A percentile compares a stretch with the other conserved stretches of the same genome.
These are phyloP conservation scores for Oncopeltus fasciatus DNA, from an alignment of 1,140 invertebrate species.

Conservation along the genomic window DNA sequence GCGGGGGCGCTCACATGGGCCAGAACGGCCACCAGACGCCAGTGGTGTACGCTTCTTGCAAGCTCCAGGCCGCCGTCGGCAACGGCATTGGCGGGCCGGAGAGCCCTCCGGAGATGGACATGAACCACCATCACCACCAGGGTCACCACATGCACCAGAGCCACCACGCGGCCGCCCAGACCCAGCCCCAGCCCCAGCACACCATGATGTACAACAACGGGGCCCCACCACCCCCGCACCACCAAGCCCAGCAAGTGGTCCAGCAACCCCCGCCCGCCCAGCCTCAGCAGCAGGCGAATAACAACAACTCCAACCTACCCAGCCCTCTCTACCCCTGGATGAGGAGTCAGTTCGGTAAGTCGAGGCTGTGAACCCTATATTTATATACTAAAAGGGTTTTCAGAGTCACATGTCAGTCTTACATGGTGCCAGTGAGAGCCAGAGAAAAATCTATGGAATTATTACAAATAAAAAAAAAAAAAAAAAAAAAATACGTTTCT, in stretches of 20 bases:
- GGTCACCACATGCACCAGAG: conserved; percentile 33
- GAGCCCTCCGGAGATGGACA: conserved; percentile 56
- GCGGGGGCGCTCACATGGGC: too few relatives aligned
- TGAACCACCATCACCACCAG: conserved; percentile 38
- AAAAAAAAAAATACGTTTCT: too few relatives aligned
- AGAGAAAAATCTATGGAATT: too few relatives aligned
- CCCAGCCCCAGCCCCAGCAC: conserved; percentile 33
- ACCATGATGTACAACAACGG: conserved; percentile 43
- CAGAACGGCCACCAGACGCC: conserved; percentile 60
- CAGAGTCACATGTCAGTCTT: too few relatives aligned
- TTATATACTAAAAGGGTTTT: too few relatives aligned
- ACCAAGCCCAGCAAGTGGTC: conserved; percentile 37
- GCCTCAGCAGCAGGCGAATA: conserved; percentile 41
- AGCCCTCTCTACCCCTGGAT: conserved; percentile 93
- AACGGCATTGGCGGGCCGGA: conserved; percentile 48
- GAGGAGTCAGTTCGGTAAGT: conserved; percentile 94
- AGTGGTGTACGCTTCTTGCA: conserved; percentile 75
- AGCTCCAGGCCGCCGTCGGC: conserved; percentile 67
- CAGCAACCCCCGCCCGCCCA: conserved; percentile 41
- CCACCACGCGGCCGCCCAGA: conserved; percentile 34
- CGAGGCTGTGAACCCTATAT: too few relatives aligned
- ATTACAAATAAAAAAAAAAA: too few relatives aligned
- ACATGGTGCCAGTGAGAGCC: too few relatives aligned
- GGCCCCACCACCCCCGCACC: conserved; percentile 39
- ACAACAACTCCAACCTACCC: conserved; percentile 60